Percentiles rank a stretch among this genome's conserved stretches.
These are phyloP conservation scores for Eupithecia insigniata DNA, from an alignment of 2,888 invertebrate genomes.

Conservation along the genomic window DNA sequence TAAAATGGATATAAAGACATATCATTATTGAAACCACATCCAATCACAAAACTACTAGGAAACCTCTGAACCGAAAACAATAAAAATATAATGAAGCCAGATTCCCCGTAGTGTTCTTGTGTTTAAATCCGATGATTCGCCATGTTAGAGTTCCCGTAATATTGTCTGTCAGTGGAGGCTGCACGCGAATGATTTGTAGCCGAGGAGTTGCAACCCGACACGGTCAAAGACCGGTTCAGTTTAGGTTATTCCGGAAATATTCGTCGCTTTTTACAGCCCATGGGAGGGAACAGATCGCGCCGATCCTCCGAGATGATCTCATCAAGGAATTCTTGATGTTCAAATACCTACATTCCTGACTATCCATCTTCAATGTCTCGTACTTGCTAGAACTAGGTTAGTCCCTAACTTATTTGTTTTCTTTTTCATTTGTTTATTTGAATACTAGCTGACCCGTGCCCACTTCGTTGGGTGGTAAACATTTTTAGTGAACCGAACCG, in stretches of 20 bases:
- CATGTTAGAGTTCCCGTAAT: constrained; percentile 36
- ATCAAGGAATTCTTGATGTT: constrained; percentile 62
- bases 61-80: constrained; percentile 16
- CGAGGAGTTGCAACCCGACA: constrained; percentile 60
- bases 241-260: constrained; percentile 74
- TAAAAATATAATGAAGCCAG: constrained; percentile 9
- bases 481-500: no score
- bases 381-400: neutral
- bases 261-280: constrained; percentile 58
- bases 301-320: constrained; percentile 69
- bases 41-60: constrained; percentile 1
- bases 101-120: constrained; percentile 38
- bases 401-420: neutral
- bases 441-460: no score
- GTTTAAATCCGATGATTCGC: constrained; percentile 40
- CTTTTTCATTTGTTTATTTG: neutral
- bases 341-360: constrained; percentile 44
- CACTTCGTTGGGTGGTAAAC: no score
- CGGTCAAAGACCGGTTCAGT: constrained; percentile 81
- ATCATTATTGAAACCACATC: neutral
- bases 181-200: constrained; percentile 68
- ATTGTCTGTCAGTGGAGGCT: constrained; percentile 49
- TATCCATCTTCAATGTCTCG: constrained; percentile 45
- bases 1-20: neutral
- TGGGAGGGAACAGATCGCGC: constrained; percentile 53